Base-by-base conservation (phyloP, 1,140 invertebrate species). In the Papilio xuthus region DNA sequence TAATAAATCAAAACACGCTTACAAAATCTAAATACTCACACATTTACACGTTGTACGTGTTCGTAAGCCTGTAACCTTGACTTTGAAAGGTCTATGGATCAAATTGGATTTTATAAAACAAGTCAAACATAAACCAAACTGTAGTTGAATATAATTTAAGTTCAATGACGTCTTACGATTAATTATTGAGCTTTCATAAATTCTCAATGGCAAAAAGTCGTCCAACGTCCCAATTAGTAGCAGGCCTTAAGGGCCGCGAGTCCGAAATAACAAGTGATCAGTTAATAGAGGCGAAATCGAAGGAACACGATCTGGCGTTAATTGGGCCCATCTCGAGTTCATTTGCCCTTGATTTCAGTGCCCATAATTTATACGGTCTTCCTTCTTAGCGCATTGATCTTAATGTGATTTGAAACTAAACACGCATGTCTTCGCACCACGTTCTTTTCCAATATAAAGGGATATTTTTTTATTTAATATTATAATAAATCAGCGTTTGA, bases 211-310 rank as follows among this genome's bases (percentile, higher is more conserved):
- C 74, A 42, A 76, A 76, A 76, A 73, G n/a, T 73, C 71, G 71
- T 26, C 18, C 42, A 44, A 73, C 37, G n/a, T 47, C 20, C 42
- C 41, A 73, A 73, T 73, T 73, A 73, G 71, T 73, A 73, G 13
- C 20, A 23, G 13, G 42, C 37, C 37, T 13, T 73, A 28, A 73
- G 13, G 71, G 71, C 37, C 69, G 32, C 37, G n/a, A 41, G 32
- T 42, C 37, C 71, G 41, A 73, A 73, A 73, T 75, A 63, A 76
- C 56, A 63, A 76, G 53, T 41, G 53, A 63, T 60, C 74, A 63
- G 74, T 76, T 60, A 76, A 76, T 76, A 76, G 37, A 76, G 56
- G 37, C 71, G 71, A 42, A 76, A 63, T 76, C 72, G 50, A 56
- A 26, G 32, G 53, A 76, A 76, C 74, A 60, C 53, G 41, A 76